Conservation (phyloP, 2,797 vertebrate genomes). For the Xenops minutus region DNA sequence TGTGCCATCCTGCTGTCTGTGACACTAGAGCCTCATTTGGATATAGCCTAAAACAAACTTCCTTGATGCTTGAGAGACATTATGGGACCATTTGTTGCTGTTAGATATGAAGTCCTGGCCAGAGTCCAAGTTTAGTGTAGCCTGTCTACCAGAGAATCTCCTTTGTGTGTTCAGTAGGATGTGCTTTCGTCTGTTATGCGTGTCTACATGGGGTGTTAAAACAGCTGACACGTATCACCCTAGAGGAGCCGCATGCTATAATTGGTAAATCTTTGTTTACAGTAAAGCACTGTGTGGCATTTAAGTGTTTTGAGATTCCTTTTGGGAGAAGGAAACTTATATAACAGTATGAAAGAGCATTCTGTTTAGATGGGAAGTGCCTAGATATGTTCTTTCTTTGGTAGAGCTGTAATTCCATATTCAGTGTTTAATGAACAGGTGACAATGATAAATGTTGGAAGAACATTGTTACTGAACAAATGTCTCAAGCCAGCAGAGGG, state of each 20-base stretch:
- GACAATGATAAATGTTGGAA: conserved; percentile 20
- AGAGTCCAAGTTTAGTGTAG: background rate
- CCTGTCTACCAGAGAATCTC: background rate
- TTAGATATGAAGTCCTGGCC: background rate
- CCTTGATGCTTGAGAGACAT: background rate
- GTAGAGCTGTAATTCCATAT: background rate
- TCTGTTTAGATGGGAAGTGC: background rate
- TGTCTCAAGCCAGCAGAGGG: background rate
- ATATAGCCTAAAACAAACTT: background rate
- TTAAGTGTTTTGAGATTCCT: background rate
- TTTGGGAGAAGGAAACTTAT: background rate
- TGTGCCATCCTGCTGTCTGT: background rate
- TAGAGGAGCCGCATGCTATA: background rate
- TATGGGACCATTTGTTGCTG: background rate
- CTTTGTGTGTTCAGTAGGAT: background rate
- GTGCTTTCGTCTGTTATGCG: background rate
- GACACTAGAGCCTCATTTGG: background rate
- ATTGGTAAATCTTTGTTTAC: background rate
- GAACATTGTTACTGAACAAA: background rate
- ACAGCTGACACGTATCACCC: background rate
- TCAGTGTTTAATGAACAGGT: background rate
- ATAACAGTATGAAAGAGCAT: background rate
- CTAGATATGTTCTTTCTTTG: background rate
- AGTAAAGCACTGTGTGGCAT: background rate
- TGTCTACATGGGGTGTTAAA: background rate